Conservation (phyloP, 1,140 invertebrate genomes). For the Cepaea nemoralis region DNA sequence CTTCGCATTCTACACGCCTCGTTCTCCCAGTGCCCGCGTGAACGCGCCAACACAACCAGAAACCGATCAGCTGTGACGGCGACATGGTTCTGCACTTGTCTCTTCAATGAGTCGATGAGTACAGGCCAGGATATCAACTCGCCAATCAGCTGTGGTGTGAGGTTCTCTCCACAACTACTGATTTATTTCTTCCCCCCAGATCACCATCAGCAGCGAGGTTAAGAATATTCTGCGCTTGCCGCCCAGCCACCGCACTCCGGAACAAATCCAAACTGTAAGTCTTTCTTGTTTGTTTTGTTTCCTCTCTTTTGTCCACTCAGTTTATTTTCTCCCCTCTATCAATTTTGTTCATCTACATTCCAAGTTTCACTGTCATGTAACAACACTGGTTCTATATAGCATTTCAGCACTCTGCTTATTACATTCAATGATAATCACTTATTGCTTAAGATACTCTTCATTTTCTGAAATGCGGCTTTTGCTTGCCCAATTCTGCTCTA, state of each 20-base stretch:
- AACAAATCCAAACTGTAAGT: constrained; percentile 68
- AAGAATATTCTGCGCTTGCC: constrained; percentile 63
- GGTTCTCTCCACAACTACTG: too few species aligned
- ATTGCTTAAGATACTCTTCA: too few species aligned
- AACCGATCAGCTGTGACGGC: neutral
- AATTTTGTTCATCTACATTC: neutral
- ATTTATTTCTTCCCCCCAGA: constrained; percentile 55
- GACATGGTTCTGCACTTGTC: neutral
- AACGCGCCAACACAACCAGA: too few species aligned
- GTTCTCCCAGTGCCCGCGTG: too few species aligned
- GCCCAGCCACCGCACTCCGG: constrained; percentile 59
- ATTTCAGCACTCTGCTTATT: too few species aligned
- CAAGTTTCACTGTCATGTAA: too few species aligned
- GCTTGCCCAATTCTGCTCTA: too few species aligned
- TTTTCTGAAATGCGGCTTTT: too few species aligned
- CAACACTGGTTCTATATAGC: too few species aligned
- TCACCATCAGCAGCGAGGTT: constrained; percentile 66
- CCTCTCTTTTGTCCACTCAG: neutral
- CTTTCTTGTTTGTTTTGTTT: neutral
- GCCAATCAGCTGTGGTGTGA: too few species aligned
- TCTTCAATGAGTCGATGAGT: neutral
- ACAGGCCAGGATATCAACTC: neutral
- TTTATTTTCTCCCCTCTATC: neutral
- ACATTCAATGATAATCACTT: too few species aligned
- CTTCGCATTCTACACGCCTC: too few species aligned